These are phyloP conservation scores for Torymus tubicola DNA, from an alignment of 2,888 invertebrate genomes.

Conservation along the genomic window DNA sequence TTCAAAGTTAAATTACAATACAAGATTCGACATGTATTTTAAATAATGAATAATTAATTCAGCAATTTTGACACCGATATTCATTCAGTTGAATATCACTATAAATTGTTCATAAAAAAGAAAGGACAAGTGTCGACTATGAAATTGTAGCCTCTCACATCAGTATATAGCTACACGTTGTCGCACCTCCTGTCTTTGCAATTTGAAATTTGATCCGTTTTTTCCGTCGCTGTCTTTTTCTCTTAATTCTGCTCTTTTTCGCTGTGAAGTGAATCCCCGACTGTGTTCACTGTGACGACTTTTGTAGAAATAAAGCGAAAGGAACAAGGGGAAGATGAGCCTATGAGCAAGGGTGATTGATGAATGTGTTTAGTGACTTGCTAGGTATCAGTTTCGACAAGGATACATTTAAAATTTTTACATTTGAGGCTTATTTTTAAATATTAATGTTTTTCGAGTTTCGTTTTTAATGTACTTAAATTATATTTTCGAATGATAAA, in stretches of 20 bases:
- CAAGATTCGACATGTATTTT: too few relatives aligned
- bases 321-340: constrained; percentile 1
- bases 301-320: not conserved
- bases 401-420: too few relatives aligned
- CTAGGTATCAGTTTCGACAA: too few relatives aligned
- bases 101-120: constrained; percentile 5
- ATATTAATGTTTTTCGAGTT: too few relatives aligned
- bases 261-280: not conserved
- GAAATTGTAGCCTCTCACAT: constrained; percentile 44
- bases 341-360: not conserved
- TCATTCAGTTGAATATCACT: too few relatives aligned
- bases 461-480: too few relatives aligned
- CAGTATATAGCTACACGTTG: not conserved
- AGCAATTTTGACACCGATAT: too few relatives aligned
- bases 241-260: constrained; percentile 28
- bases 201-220: constrained; percentile 47
- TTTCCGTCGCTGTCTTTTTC: constrained; percentile 32
- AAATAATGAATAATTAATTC: too few relatives aligned
- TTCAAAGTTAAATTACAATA: too few relatives aligned
- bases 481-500: too few relatives aligned
- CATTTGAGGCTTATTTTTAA: too few relatives aligned
- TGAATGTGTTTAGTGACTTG: not conserved
- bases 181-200: constrained; percentile 13
- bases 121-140: constrained; percentile 26
- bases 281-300: not conserved